Percentiles rank a stretch among this genome's conserved stretches.
Conservation (phyloP, 2,888 invertebrate genomes). For the Chymomyza amoena region DNA sequence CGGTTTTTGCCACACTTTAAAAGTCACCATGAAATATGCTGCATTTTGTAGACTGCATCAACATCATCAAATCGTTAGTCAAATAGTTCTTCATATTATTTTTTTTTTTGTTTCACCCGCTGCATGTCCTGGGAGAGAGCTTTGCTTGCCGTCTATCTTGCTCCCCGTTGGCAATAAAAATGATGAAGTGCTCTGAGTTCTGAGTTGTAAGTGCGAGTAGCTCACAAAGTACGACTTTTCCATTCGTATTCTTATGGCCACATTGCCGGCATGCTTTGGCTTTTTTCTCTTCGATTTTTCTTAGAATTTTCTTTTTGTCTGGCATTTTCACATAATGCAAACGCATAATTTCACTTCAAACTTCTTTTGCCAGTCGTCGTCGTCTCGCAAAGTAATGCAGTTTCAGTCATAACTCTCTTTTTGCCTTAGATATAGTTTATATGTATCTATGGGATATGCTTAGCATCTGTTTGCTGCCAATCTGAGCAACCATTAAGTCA, state of each 20-base stretch:
- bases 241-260: not conserved
- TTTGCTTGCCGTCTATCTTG: conserved; percentile 5
- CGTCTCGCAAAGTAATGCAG: conserved; percentile 52
- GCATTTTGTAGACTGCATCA: conserved; percentile 44
- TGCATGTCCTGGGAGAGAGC: not conserved
- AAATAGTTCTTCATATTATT: conserved; percentile 41
- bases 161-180: conserved; percentile 57
- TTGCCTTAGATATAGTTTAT: conserved; percentile 1
- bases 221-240: not conserved
- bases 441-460: conserved; percentile 16
- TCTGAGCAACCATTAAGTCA: conserved; percentile 60
- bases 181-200: conserved; percentile 62
- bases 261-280: conserved; percentile 25
- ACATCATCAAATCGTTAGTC: conserved; percentile 69
- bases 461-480: conserved; percentile 61
- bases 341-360: conserved; percentile 57
- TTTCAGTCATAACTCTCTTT: conserved; percentile 45
- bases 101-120: conserved; percentile 18
- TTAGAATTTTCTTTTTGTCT: not conserved
- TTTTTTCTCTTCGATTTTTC: not conserved
- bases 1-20: conserved; percentile 12
- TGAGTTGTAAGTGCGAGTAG: conserved; percentile 46
- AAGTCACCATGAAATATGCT: conserved; percentile 40
- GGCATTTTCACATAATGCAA: conserved; percentile 17
- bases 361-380: conserved; percentile 37